Base-by-base conservation (phyloP, 1,140 invertebrate species). In the Drosophila grimshawi region DNA sequence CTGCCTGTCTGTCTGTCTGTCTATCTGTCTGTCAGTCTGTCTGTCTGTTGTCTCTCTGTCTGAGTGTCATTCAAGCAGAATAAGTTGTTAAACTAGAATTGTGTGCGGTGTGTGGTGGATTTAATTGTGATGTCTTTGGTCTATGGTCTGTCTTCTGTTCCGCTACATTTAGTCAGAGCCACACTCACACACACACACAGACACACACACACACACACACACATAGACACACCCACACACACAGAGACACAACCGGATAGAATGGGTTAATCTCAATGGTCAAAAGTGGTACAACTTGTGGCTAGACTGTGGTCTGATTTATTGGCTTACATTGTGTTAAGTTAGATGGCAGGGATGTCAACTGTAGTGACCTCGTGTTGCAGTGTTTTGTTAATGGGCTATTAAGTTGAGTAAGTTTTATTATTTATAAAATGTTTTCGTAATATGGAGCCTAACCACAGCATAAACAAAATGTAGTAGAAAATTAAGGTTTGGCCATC, bases 231-330 rank as follows among this genome's bases (percentile, higher is more conserved):
- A n/a, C 39, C 10, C 39, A 41, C 39, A 41, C 39, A 41, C 39
- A 7, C 33, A 37, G 35, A 3, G 57, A 30, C 55, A 57, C 32
- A n/a, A 39, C 30, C 5, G 43, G 49, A 37, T 5, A 32, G 51
- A 41, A 49, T 32, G 52, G 66, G 59, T 79, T 67, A 83, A 79
- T 76, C 61, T 68, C 35, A 48, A 48, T 67, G 73, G 53, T 37
- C 49, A 53, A 43, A 74, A 76, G 59, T 62, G 71, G 45, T 41
- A 59, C 81, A 64, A 61, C 66, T 73, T 67, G 70, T 49, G 70
- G 64, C 62, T 46, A 61, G 69, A 46, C 66, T 63, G 63, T 27
- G 51, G 51, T 43, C 57, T 76, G 71, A 78, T 86, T 86, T 82
- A 82, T 88, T 66, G 67, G 69, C 55, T 78, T 57, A 65, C 52